A percentile compares a stretch with the other conserved stretches of the same genome.
Conservation (phyloP, 2,888 invertebrate species). For the Agrotis segetum region DNA sequence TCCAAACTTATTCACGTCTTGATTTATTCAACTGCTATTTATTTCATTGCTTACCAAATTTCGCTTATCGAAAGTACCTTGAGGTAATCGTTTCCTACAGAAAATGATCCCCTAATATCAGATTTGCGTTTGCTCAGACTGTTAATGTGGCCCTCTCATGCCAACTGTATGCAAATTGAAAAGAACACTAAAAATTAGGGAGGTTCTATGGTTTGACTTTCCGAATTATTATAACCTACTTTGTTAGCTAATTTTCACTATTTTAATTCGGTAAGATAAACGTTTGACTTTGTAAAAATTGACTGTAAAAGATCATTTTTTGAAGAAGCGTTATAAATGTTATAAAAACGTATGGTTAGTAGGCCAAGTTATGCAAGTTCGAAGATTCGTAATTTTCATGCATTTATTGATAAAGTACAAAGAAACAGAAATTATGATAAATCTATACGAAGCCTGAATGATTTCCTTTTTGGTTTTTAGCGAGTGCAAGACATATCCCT, state of each 20-base stretch:
- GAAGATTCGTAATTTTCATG: too few relatives aligned
- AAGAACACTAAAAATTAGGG: conserved; percentile 53
- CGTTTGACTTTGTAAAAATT: neutral
- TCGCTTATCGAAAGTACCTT: conserved; percentile 64
- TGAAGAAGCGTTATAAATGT: too few relatives aligned
- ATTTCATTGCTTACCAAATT: conserved; percentile 65
- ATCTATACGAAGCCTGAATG: too few relatives aligned
- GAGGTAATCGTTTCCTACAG: conserved; percentile 75
- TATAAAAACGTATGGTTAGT: too few relatives aligned
- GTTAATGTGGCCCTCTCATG: conserved; percentile 81
- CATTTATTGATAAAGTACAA: too few relatives aligned
- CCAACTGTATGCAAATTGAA: conserved; percentile 74
- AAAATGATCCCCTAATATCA: conserved; percentile 82
- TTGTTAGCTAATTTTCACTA: neutral
- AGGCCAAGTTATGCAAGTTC: too few relatives aligned
- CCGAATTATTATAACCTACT: conserved; percentile 14
- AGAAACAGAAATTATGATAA: too few relatives aligned
- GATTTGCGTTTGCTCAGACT: conserved; percentile 80
- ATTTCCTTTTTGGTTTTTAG: conserved; percentile 1
- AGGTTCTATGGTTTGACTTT: conserved; percentile 19
- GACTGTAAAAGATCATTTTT: neutral
- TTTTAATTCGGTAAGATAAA: neutral
- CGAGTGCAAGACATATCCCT: conserved; percentile 11
- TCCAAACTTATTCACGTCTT: conserved; percentile 52
- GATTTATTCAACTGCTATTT: conserved; percentile 66